Conservation (phyloP, 2,113 vertebrate species). For the Gnathonemus echidnorhynchus region DNA sequence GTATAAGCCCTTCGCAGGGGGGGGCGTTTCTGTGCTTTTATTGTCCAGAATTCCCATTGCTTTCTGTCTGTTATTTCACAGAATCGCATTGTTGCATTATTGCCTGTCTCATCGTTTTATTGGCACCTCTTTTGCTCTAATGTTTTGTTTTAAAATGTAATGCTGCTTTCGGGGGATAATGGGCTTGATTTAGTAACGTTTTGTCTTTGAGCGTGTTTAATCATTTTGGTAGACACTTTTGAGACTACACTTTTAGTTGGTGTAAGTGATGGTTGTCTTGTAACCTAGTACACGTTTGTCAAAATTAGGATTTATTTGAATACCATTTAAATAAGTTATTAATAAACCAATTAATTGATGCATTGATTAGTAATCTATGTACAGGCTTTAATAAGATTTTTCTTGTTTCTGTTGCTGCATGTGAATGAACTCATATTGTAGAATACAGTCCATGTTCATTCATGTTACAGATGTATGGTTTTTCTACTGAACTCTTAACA, state of each 20-base stretch:
- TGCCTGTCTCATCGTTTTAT: neutral
- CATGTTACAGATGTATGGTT: neutral
- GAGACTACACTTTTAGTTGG: neutral
- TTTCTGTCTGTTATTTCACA: constrained; percentile 24
- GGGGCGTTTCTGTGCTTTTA: constrained; percentile 61
- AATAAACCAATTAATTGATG: neutral
- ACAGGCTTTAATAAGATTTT: neutral
- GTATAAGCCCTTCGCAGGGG: constrained; percentile 45
- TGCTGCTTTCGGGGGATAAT: neutral
- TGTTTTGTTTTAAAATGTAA: neutral
- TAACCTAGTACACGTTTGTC: neutral
- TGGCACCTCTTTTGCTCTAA: neutral
- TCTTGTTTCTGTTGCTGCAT: neutral
- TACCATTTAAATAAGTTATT: neutral
- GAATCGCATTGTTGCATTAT: neutral
- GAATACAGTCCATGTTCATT: neutral
- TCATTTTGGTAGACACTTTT: neutral
- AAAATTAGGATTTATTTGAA: neutral
- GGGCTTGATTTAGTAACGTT: neutral
- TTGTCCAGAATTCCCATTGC: constrained; percentile 49
- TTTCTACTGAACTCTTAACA: neutral
- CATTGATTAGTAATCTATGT: neutral
- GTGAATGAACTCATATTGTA: neutral
- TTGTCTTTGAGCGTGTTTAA: neutral
- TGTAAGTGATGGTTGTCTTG: neutral